Evolutionary conservation across 2,888 invertebrate species (phyloP).

Genomic region (Cheilosia pagana): DNA sequence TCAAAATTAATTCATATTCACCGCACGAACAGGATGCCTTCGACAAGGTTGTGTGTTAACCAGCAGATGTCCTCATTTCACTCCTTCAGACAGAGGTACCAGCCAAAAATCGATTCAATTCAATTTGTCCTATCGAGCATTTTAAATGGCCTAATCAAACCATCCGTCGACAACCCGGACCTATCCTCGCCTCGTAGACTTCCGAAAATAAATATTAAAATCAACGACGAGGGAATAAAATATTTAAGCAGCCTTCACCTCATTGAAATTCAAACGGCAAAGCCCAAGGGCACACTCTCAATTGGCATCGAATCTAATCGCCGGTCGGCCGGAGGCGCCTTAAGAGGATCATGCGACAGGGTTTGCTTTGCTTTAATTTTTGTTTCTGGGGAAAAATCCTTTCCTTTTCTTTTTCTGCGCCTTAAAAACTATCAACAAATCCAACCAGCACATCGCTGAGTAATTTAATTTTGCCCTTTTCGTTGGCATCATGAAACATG

Average conservation of each 20-base stretch:
- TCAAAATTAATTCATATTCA: background rate
- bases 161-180: background rate
- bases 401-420: background rate
- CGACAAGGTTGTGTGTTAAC: background rate
- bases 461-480: conserved; percentile 8
- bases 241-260: conserved; percentile 6
- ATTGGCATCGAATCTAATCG: conserved; percentile 7
- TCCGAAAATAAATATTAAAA: conserved; percentile 4
- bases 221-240: background rate
- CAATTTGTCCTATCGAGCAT: background rate
- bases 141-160: background rate
- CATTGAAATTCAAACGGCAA: conserved; percentile 33
- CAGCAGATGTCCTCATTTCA: conserved; percentile 1
- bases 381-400: background rate
- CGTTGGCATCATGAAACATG: background rate
- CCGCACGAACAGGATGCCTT: background rate
- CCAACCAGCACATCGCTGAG: conserved; percentile 9
- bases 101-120: conserved; percentile 5
- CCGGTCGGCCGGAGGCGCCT: background rate
- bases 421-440: conserved; percentile 33
- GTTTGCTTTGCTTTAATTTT: background rate
- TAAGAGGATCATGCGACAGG: conserved; percentile 13
- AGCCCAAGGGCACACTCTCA: conserved; percentile 2
- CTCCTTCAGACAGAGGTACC: background rate
- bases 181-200: background rate